phyloP scores from a whole-genome alignment of 30 jellyfish, hydroid and myxozoan genomes.

The Pelagia noctiluca region DNA sequence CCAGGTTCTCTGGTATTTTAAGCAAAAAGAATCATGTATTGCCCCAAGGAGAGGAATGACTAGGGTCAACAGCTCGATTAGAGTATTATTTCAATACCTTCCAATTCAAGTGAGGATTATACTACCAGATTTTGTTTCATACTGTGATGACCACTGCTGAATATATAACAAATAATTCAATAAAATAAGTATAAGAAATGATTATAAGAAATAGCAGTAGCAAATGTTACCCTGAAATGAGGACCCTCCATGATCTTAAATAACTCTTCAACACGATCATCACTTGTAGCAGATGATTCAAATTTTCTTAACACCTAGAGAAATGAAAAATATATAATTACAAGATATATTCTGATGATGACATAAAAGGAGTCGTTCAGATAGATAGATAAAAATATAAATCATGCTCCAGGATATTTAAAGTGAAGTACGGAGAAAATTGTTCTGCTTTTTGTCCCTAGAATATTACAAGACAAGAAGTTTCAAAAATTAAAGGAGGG shows the following conservation, averaged over 20 bases:
- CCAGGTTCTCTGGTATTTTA: too few relatives aligned
- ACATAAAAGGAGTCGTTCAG: neutral
- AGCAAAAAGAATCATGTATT: too few relatives aligned
- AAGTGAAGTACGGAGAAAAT: neutral
- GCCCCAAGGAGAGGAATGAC: too few relatives aligned
- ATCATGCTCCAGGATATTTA: too few relatives aligned
- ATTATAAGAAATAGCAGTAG: neutral
- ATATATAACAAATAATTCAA: neutral
- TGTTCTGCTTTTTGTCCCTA: neutral
- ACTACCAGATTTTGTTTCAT: too few relatives aligned
- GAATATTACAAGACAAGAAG: neutral
- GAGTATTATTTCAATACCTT: too few relatives aligned
- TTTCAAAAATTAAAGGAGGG: neutral
- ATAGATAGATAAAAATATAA: neutral
- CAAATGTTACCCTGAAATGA: conserved; percentile 62
- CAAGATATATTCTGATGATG: neutral
- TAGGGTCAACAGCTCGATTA: too few relatives aligned
- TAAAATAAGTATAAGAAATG: neutral
- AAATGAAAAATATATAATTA: neutral
- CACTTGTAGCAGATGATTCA: conserved; percentile 54
- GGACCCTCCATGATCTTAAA: conserved; percentile 77
- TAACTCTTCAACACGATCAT: conserved; percentile 60
- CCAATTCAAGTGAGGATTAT: too few relatives aligned
- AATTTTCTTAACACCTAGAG: conserved; percentile 46
- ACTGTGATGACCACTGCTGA: too few relatives aligned